Percentiles rank a stretch among this genome's conserved stretches.
Conservation (phyloP, 1,140 invertebrate species). For the Leptinotarsa undecemlineata region DNA sequence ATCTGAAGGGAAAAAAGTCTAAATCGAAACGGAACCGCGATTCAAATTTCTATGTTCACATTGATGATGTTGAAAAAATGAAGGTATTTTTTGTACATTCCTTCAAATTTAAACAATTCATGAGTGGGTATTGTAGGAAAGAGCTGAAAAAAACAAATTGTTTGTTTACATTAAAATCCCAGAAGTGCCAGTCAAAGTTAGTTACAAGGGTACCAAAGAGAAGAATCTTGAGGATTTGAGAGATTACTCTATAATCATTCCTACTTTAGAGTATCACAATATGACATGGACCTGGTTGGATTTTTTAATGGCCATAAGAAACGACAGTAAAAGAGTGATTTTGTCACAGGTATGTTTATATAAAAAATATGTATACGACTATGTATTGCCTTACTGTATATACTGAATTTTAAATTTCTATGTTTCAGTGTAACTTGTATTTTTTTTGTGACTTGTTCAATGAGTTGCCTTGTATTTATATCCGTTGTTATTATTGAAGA, state of each 20-base stretch:
- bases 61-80: constrained; percentile 98
- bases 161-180: constrained; percentile 99
- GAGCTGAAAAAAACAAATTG: constrained; percentile 97
- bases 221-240: constrained; percentile 97
- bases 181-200: constrained; percentile 93
- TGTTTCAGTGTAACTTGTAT: too few relatives aligned
- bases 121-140: constrained; percentile 64
- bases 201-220: constrained; percentile 97
- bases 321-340: constrained; percentile 87
- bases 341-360: constrained; percentile 70
- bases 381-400: too few relatives aligned
- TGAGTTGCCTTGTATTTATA: too few relatives aligned
- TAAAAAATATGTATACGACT: too few relatives aligned
- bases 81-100: constrained; percentile 63
- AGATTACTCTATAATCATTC: constrained; percentile 91
- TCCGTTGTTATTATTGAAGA: too few relatives aligned
- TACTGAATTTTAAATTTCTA: too few relatives aligned
- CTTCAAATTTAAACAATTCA: neutral
- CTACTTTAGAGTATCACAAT: constrained; percentile 97
- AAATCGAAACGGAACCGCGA: constrained; percentile 70
- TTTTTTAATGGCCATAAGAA: constrained; percentile 92
- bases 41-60: constrained; percentile 86
- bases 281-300: constrained; percentile 99
- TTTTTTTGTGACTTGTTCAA: too few relatives aligned
- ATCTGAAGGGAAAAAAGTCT: constrained; percentile 51